phyloP scores from a whole-genome alignment of 2,113 vertebrate genomes.

The Vicugna pacos region DNA sequence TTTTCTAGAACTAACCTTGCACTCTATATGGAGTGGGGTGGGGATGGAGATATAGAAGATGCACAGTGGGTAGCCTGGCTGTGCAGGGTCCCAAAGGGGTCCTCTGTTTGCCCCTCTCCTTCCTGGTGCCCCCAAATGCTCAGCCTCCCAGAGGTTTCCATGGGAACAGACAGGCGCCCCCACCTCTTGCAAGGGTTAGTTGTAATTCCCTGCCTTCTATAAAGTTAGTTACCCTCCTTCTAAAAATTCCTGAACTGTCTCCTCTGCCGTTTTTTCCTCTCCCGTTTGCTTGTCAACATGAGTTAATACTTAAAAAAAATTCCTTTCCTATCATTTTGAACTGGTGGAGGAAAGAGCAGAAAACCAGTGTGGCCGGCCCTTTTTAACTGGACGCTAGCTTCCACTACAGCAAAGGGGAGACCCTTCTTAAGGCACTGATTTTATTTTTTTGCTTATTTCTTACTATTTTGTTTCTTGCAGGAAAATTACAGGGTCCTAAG shows the following conservation, averaged over 20 bases:
- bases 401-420: rapidly evolving
- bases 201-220: neutral
- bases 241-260: neutral
- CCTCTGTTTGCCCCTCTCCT: too few relatives aligned
- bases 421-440: neutral
- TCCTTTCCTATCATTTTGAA: neutral
- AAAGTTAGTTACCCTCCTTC: neutral
- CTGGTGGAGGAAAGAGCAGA: neutral
- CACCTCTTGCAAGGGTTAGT: neutral
- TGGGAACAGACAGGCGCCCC: neutral
- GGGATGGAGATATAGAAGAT: neutral
- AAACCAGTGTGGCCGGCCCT: rapidly evolving
- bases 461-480: neutral
- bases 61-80: neutral
- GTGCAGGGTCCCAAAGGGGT: neutral
- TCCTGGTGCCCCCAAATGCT: neutral
- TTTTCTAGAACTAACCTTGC: neutral
- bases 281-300: neutral
- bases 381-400: neutral
- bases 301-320: neutral
- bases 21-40: neutral
- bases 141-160: neutral
- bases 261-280: neutral
- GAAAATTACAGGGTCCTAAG: neutral
- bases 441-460: neutral